Base-by-base conservation (phyloP, 2,113 vertebrate genomes). In the Gasterosteus nipponicus region DNA sequence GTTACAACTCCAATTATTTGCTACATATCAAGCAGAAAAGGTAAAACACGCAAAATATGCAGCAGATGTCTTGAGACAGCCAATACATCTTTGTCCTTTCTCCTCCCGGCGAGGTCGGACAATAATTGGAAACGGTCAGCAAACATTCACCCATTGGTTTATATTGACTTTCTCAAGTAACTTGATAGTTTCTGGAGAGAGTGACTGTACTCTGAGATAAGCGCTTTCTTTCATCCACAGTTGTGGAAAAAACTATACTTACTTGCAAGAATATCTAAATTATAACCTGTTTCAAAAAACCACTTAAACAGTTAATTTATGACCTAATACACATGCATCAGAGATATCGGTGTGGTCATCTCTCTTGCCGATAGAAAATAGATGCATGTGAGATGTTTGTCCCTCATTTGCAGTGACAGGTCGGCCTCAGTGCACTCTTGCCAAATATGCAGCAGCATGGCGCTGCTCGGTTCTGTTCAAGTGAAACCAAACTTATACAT, bases 321-420 rank as follows among this genome's bases (percentile, higher is more conserved):
- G n/a, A n/a, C n/a, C n/a, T n/a, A n/a, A n/a, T 7, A 18, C 67
- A 56, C 19, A 39, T 38, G 39, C 39, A 42, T 61, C 19, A 44
- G n/a, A 8, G 33, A 18, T 49, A 19, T 38, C 19, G 63, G 63
- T 14, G 39, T 63, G 72, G 61, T 18, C 51, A 61, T 61, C 29
- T 26, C 59, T 63, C 69, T 64, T 26, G 22, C 74, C 39, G 78
- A 82, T 54, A 81, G 67, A 44, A 68, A 78, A 83, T 75, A 60
- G 75, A 73, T 31, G 26, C 57, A 77, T 79, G 46, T 29, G 31
- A 68, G 69, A 77, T 68, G 76, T 76, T 77, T 74, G 75, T 58
- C 73, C 79, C 74, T 85, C 54, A 78, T 86, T 78, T n/a, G 73
- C 81, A 65, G 69, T 81, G 81, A 74, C 73, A 78, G 81, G 66